Evolutionary conservation across 2,797 vertebrate genomes (phyloP), one percentile per base, ranked within the genome.

Genomic region (Enteromius viviparus): DNA sequence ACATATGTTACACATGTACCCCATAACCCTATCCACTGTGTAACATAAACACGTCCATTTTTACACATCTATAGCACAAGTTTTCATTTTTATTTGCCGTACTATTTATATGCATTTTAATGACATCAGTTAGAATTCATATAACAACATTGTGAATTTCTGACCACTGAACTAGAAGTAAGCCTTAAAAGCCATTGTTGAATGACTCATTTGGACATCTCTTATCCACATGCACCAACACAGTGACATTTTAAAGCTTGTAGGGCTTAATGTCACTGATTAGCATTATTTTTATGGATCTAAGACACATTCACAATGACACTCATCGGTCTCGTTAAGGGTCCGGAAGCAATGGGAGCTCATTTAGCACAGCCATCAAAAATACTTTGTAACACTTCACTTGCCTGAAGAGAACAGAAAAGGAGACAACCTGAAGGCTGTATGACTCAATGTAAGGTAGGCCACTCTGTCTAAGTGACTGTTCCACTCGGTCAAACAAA

Each of bases 401-500:
- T 69, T 70, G 74, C 75, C 66, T 69, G 34, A 83, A 85, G 76
- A 68, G 26, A 68, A 75, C 58, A 85, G 64, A 58, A 65, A 75
- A 69, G 37, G 49, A 58, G 53, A 60, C 14, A 26, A 70, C 80
- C 69, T 66, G 32, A 78, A 85, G 78, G 78, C 82, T 77, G 66
- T 55, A 45, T 72, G 60, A 81, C 65, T 88, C 45, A 85, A 68
- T 9, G 60, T 83, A 78, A 74, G 78, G 83, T 83, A 68, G 84
- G 40, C 45, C 71, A 76, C 64, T 70, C 78, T 78, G 83, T 82
- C 64, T 80, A 69, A 75, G 49, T 83, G 74, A 79, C 70, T 86
- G 49, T 82, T 82, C 65, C 83, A 84, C 66, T 81, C 49, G 81
- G 66, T 83, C 71, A 84, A 80, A 88, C 85, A 83, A 85, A 86